These are phyloP conservation scores for Plutomurus gul DNA, from an alignment of 1,140 invertebrate species.

Conservation along the genomic window DNA sequence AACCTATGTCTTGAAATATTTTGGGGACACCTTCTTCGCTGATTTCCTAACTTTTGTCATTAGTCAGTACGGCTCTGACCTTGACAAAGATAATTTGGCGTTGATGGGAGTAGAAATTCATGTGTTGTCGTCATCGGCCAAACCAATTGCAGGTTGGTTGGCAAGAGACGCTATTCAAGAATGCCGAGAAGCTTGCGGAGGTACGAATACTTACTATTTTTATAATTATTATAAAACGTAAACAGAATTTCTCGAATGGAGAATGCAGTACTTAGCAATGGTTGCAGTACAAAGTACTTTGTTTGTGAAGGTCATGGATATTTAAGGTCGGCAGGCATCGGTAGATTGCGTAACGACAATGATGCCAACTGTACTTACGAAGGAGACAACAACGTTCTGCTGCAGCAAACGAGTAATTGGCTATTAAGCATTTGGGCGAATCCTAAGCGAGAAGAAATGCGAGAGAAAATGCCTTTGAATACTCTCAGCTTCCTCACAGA, in stretches of 20 bases:
- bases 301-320: slow-evolving; percentile 85
- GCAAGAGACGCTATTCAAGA: slow-evolving; percentile 85
- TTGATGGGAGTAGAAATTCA: slow-evolving; percentile 84
- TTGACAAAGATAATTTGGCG: slow-evolving; percentile 58
- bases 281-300: slow-evolving; percentile 33
- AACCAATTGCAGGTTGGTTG: slow-evolving; percentile 86
- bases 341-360: slow-evolving; percentile 77
- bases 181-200: slow-evolving; percentile 67
- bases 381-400: slow-evolving; percentile 85
- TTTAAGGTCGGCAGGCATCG: slow-evolving; percentile 74
- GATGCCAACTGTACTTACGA: slow-evolving; percentile 88
- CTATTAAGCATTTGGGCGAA: slow-evolving; percentile 63
- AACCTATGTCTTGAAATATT: slow-evolving; percentile 61
- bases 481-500: slow-evolving; percentile 67
- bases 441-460: slow-evolving; percentile 56
- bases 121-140: slow-evolving; percentile 83
- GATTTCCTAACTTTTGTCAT: slow-evolving; percentile 62
- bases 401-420: slow-evolving; percentile 85
- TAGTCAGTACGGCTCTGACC: slow-evolving; percentile 44
- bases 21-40: slow-evolving; percentile 59
- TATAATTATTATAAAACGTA: neutral
- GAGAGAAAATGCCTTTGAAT: slow-evolving; percentile 63
- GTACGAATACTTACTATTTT: neutral
- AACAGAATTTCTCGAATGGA: no score
- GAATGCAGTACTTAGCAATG: no score